phyloP scores from a whole-genome alignment of 2,888 invertebrate species.

The Buathra laborator region DNA sequence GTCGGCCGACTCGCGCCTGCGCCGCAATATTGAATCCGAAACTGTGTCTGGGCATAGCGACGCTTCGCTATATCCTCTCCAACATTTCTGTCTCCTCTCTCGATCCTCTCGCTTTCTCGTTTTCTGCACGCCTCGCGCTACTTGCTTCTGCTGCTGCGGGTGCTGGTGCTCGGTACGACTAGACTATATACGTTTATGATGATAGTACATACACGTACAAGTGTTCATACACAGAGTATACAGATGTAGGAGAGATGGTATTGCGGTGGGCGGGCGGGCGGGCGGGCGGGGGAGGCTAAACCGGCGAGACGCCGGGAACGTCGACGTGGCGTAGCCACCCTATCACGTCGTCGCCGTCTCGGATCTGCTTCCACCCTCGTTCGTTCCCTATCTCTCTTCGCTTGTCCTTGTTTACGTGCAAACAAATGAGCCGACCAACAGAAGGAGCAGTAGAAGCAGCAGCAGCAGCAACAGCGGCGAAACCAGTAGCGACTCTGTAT shows the following conservation, averaged over 20 bases:
- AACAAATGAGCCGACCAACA: constrained; percentile 64
- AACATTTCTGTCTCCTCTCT: constrained; percentile 47
- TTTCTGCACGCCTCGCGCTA: constrained; percentile 36
- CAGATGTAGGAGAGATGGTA: constrained; percentile 9
- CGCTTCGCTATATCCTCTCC: constrained; percentile 41
- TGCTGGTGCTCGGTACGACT: constrained; percentile 22
- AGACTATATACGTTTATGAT: constrained; percentile 41
- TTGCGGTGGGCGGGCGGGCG: background rate
- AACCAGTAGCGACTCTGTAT: constrained; percentile 9
- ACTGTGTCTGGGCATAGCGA: constrained; percentile 53
- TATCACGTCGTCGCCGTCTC: constrained; percentile 62
- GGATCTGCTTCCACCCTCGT: constrained; percentile 41
- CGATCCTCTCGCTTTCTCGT: constrained; percentile 40
- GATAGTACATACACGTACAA: background rate
- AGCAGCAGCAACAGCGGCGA: constrained; percentile 11
- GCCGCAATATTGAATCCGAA: constrained; percentile 78
- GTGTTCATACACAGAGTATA: constrained; percentile 23
- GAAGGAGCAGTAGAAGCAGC: constrained; percentile 28
- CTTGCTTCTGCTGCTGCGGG: background rate
- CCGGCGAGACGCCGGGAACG: constrained; percentile 57
- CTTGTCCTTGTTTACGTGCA: constrained; percentile 62
- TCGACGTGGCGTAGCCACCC: constrained; percentile 56
- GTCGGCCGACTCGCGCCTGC: constrained; percentile 74
- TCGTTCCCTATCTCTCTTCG: constrained; percentile 12
- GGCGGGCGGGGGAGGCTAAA: constrained; percentile 18